phyloP scores from a whole-genome alignment of 2,797 vertebrate species.

The Tadarida brasiliensis region DNA sequence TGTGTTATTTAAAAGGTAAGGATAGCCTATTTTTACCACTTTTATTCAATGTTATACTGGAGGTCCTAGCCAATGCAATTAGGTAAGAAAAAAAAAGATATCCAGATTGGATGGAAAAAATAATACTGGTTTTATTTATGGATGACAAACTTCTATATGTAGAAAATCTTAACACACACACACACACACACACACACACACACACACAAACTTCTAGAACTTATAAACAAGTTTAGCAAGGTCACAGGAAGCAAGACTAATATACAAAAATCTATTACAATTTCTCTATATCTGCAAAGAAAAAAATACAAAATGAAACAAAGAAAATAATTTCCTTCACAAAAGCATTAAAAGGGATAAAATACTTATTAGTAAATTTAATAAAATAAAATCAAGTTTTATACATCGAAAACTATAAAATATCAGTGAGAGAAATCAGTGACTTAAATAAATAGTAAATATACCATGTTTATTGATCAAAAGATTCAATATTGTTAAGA shows the following conservation, averaged over 20 bases:
- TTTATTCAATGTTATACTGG: not conserved
- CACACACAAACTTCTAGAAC: not conserved
- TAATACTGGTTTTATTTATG: not conserved
- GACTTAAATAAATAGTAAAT: not conserved
- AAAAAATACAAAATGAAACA: not conserved
- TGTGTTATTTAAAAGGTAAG: not conserved
- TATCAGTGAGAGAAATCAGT: not conserved
- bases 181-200: not conserved
- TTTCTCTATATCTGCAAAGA: not conserved
- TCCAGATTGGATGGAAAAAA: not conserved
- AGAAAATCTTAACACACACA: not conserved
- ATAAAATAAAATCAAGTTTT: not conserved
- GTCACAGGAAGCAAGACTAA: not conserved
- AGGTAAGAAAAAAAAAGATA: not conserved
- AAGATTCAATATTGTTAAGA: not conserved
- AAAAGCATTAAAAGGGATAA: not conserved
- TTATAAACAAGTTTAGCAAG: not conserved
- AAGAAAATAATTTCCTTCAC: not conserved
- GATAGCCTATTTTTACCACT: not conserved
- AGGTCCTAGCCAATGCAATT: not conserved
- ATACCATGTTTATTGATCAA: not conserved
- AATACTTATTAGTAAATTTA: not conserved
- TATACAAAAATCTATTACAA: not conserved
- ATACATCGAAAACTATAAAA: not conserved
- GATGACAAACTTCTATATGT: not conserved